Base-by-base conservation (phyloP, 2,797 vertebrate genomes). In the Spinus olivaceus region DNA sequence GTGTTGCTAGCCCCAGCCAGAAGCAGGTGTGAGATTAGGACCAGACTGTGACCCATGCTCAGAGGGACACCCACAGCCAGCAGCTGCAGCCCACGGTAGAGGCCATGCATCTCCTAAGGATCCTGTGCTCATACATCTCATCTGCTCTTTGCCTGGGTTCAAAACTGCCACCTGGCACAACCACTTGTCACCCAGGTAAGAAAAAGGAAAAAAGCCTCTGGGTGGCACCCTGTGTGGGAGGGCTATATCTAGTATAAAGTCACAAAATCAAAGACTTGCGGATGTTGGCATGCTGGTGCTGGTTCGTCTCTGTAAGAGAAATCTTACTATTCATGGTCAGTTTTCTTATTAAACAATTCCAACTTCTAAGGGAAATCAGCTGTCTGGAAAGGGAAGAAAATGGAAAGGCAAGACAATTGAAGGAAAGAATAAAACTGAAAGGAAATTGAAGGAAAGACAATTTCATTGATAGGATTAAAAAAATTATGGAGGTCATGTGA, bases 401-500 rank as follows among this genome's bases (percentile, higher is more conserved):
- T 44, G n/a, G 54, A 3, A 85, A 90, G 50, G 54, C 69, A 85
- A 69, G 67, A 61, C 10, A 2, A 32, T 92, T 95, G 37, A 61
- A 61, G 28, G 37, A 61, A 61, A 61, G 13, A 61, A 61, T 61
- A 21, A 41, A 60, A 60, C 19, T 37, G 35, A 60, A 28, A 28
- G 18, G 25, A 60, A 60, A 60, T 54, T 6, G 2, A 85, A 91
- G 61, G 47, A 74, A 85, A 65, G 78, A 59, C 13, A 2, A 32
- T 93, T 95, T 91, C 72, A 92, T 49, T 83, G 86, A 83, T 46
- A 66, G 11, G 33, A 90, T 93, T 87, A 44, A 86, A 92, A 86
- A 91, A 82, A 71, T 78, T 72, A 78, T 10, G 16, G 86, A 83
- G 89, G 82, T 94, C 82, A 88, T 70, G 33, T 66, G 51, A 91